These are phyloP conservation scores for Mobula hypostoma DNA, from an alignment of 2,113 vertebrate genomes.

Conservation along the genomic window DNA sequence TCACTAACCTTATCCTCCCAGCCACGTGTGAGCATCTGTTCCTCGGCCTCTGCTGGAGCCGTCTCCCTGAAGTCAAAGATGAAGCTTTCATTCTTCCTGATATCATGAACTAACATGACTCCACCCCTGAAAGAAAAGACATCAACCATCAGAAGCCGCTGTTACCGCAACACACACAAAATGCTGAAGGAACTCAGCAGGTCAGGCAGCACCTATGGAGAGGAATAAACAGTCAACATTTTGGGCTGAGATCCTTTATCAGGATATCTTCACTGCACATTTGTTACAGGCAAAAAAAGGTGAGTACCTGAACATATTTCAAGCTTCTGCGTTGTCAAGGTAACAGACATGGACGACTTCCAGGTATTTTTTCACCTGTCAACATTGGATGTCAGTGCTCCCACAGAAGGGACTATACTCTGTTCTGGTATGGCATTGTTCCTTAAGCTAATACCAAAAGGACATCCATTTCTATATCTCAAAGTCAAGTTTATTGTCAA, in stretches of 20 bases:
- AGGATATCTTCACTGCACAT: background rate
- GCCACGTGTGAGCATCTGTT: constrained; percentile 61
- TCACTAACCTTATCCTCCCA: constrained; percentile 63
- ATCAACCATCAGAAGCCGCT: background rate
- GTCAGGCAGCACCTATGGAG: too few relatives aligned
- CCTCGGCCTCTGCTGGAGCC: constrained; percentile 70
- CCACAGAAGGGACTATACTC: too few relatives aligned
- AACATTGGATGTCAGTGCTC: too few relatives aligned
- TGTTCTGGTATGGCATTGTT: too few relatives aligned
- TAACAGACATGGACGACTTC: background rate
- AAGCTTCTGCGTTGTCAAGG: background rate
- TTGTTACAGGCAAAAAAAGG: too few relatives aligned
- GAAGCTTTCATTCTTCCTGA: constrained; percentile 80
- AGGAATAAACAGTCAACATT: too few relatives aligned
- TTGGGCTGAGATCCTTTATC: too few relatives aligned
- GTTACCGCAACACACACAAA: too few relatives aligned
- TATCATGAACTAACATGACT: constrained; percentile 91
- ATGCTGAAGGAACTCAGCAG: too few relatives aligned
- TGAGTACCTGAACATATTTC: background rate
- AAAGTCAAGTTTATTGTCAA: too few relatives aligned
- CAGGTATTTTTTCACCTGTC: background rate
- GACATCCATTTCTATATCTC: too few relatives aligned
- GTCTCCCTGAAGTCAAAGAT: constrained; percentile 91
- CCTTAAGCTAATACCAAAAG: too few relatives aligned
- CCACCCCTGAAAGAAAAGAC: constrained; percentile 67